Base-by-base conservation (phyloP, 2,113 vertebrate species). In the Anas platyrhynchos region DNA sequence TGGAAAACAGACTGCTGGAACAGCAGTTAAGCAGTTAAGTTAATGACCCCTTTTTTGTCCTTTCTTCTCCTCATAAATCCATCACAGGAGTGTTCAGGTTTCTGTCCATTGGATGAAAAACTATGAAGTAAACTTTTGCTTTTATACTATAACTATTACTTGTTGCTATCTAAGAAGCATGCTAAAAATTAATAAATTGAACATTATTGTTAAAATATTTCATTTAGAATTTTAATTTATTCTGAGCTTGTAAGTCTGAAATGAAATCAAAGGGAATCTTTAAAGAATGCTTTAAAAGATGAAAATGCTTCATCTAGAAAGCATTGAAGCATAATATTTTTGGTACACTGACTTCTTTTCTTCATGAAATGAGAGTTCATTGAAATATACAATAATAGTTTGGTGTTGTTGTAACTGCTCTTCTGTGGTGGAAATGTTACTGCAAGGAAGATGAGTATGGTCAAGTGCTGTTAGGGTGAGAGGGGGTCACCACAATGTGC, bases 261-360 rank as follows among this genome's bases (percentile, higher is more conserved):
- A 16, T 55, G 16, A 84, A 71, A 69, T 82, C 27, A 72, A 89
- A 94, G 8, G 48, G 55, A 89, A 82, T 56, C 6, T 89, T 89
- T 72, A 58, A 91, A 89, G 31, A 75, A 67, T 23, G 6, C 4
- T 67, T 78, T 75, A 59, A 84, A 74, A 75, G 32, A 78, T 9
- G 3, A 83, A 94, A 88, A 78, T 44, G 0, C 63, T 91, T 87
- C 11, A 82, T 78, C 52, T 38, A 2, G 17, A 72, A 75, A 91
- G 29, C 13, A 58, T 7, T 77, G 62, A 89, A 63, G 25, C 15
- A n/a, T 69, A 76, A 73, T 5, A 56, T 56, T 56, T 56, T 73
- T 66, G 67, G 9, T 48, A 68, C 8, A 43, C 16, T 31, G n/a
- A 2, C n/a, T 55, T 48, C 44, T 44, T 71, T 72, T 27, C 48